Conservation (phyloP, 2,888 invertebrate genomes). For the Neoscelio sp. region DNA sequence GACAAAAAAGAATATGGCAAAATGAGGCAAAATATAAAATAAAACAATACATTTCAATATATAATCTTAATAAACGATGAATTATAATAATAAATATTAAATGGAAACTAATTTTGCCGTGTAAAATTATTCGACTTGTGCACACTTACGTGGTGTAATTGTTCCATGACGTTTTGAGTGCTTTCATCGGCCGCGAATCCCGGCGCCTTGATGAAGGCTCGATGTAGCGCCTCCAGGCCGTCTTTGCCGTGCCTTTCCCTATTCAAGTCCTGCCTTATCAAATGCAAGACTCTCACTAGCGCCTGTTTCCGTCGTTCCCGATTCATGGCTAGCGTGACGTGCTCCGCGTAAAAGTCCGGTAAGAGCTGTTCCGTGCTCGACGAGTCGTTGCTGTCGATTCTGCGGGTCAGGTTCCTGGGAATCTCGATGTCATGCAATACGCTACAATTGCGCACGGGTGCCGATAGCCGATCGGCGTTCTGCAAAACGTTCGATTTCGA, state of each 20-base stretch:
- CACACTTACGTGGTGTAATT: slow-evolving; percentile 93
- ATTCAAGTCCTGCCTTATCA: slow-evolving; percentile 95
- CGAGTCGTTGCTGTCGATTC: slow-evolving; percentile 88
- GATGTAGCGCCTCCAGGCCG: slow-evolving; percentile 94
- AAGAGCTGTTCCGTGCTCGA: slow-evolving; percentile 91
- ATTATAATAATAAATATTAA: no score
- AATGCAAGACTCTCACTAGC: slow-evolving; percentile 91
- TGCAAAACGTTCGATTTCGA: slow-evolving; percentile 76
- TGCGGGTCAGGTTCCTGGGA: slow-evolving; percentile 87
- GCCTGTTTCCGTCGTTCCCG: slow-evolving; percentile 93
- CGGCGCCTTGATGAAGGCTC: slow-evolving; percentile 93
- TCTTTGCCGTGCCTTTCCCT: slow-evolving; percentile 95
- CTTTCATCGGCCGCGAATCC: slow-evolving; percentile 94
- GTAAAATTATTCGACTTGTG: not conserved
- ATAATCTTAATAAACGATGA: no score
- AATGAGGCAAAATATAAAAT: no score
- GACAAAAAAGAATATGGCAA: no score
- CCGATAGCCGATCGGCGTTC: slow-evolving; percentile 88
- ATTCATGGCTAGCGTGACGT: slow-evolving; percentile 96
- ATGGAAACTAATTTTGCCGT: not conserved
- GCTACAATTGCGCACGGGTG: slow-evolving; percentile 86
- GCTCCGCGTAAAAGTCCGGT: slow-evolving; percentile 98
- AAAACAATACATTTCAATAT: no score
- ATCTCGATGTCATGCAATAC: slow-evolving; percentile 88
- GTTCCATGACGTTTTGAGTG: slow-evolving; percentile 95